A percentile compares a stretch with the other conserved stretches of the same genome.
Conservation (phyloP, 2,113 vertebrate genomes). For the Hyla sarda region DNA sequence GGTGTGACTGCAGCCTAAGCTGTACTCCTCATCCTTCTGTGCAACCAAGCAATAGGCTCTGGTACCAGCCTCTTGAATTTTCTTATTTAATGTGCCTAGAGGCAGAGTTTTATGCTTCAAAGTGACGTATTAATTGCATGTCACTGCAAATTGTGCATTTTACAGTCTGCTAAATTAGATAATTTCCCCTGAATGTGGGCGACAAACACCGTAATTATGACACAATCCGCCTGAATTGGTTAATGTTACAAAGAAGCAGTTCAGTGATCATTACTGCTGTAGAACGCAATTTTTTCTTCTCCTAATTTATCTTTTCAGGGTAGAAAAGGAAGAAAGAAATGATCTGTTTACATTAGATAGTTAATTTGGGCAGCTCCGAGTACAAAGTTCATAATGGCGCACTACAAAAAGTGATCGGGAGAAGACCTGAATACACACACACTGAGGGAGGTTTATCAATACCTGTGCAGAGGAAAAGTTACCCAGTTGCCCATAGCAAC, state of each 20-base stretch:
- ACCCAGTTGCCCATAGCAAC: too few species aligned
- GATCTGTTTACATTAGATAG: background rate
- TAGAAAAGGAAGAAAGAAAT: background rate
- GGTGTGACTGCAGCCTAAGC: too few species aligned
- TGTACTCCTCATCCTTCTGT: too few species aligned
- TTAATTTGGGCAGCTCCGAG: background rate
- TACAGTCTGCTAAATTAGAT: conserved; percentile 24
- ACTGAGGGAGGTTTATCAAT: too few species aligned
- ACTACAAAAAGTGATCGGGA: too few species aligned
- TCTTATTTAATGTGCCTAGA: background rate
- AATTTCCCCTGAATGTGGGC: conserved; percentile 18
- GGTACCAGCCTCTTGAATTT: background rate
- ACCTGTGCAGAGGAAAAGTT: too few species aligned
- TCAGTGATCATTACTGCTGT: background rate
- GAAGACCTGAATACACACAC: too few species aligned
- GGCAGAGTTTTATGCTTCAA: background rate
- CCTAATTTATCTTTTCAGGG: background rate
- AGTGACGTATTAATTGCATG: conserved; percentile 7
- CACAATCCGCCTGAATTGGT: conserved; percentile 31
- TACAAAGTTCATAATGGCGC: too few species aligned
- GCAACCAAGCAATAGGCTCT: background rate
- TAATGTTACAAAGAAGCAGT: background rate
- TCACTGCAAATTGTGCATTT: background rate
- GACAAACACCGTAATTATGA: conserved; percentile 47
- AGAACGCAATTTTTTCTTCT: background rate